Evolutionary conservation across 1,140 invertebrate species (phyloP).

Genomic region (Nylanderia fulva): DNA sequence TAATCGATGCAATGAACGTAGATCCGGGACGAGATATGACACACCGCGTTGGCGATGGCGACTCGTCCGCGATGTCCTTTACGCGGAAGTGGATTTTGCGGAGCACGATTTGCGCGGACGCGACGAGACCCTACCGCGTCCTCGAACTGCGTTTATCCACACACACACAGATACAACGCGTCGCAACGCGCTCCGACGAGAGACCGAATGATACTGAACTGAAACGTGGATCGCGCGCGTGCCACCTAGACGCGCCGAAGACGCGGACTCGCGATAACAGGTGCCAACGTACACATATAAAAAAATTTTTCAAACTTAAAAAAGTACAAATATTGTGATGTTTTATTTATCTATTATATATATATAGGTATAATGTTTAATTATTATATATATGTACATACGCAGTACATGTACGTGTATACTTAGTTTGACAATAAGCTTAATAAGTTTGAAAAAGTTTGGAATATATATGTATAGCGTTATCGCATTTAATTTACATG

Average conservation of each 20-base stretch:
- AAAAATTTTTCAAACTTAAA: background rate
- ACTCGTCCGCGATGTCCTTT: background rate
- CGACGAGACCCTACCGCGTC: no score
- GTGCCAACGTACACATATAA: background rate
- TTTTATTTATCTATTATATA: background rate
- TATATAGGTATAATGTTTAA: background rate
- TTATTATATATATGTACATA: background rate
- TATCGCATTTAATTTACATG: no score
- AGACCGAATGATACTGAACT: constrained; percentile 52
- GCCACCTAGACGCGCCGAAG: constrained; percentile 24
- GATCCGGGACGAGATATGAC: background rate
- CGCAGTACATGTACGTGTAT: no score
- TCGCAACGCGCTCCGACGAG: constrained; percentile 20
- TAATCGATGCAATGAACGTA: no score
- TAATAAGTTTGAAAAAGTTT: no score
- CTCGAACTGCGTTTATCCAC: background rate
- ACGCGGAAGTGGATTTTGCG: no score
- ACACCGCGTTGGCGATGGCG: background rate
- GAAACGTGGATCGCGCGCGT: constrained; percentile 21
- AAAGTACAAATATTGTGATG: background rate
- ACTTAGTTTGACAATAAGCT: no score
- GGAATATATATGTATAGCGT: no score
- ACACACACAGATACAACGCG: background rate
- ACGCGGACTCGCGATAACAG: background rate
- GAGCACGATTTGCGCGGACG: no score